These are phyloP conservation scores for Pantelozetes paolii DNA, from an alignment of 2,888 invertebrate species.

Conservation along the genomic window DNA sequence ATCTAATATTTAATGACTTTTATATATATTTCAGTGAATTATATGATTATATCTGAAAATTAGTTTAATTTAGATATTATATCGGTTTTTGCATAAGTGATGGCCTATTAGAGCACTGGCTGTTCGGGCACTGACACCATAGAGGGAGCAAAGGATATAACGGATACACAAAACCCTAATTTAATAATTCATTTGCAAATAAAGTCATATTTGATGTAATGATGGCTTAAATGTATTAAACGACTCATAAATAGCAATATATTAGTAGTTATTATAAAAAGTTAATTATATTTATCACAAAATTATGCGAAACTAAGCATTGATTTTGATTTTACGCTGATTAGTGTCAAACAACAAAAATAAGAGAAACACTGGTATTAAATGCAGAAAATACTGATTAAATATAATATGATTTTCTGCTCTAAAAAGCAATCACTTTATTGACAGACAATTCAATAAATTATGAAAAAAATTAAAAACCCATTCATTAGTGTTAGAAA, in stretches of 20 bases:
- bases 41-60: slow-evolving; percentile 1
- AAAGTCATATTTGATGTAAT: no score
- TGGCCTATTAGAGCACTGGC: not conserved
- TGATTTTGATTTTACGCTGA: not conserved
- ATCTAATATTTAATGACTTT: slow-evolving; percentile 15
- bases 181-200: not conserved
- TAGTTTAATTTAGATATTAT: not conserved
- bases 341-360: not conserved
- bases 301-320: not conserved
- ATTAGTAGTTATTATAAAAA: not conserved
- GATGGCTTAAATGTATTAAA: not conserved
- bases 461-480: not conserved
- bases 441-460: no score
- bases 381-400: not conserved
- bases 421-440: no score
- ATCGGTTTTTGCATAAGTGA: not conserved
- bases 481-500: no score
- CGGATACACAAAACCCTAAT: not conserved
- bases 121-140: no score
- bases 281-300: not conserved
- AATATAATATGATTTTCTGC: not conserved
- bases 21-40: slow-evolving; percentile 12
- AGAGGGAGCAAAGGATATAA: no score
- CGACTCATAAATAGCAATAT: not conserved
- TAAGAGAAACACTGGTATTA: not conserved